These are phyloP conservation scores for Himantopus leucocephalus DNA, from an alignment of 2,113 vertebrate genomes.

Conservation along the genomic window DNA sequence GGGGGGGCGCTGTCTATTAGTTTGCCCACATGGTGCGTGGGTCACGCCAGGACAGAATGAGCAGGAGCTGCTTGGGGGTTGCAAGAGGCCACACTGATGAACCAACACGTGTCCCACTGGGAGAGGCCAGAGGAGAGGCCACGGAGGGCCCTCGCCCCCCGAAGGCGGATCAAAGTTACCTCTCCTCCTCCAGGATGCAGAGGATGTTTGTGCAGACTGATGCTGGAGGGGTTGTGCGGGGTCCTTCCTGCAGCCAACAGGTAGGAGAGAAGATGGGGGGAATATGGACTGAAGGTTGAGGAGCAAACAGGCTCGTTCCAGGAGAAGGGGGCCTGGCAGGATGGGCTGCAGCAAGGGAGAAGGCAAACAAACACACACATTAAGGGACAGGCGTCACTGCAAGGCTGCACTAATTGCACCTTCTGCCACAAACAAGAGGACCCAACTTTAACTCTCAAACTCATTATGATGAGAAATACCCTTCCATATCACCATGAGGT, in stretches of 20 bases:
- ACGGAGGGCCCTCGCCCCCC: neutral
- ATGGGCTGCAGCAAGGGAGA: neutral
- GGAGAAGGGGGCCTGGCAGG: neutral
- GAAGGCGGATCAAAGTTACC: neutral
- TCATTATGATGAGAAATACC: neutral
- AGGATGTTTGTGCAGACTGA: neutral
- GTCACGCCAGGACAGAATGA: neutral
- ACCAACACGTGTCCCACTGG: neutral
- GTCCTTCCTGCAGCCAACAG: neutral
- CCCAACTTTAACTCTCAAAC: neutral
- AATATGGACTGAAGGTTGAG: neutral
- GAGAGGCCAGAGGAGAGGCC: neutral
- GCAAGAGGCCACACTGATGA: neutral
- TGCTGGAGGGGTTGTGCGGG: accelerated
- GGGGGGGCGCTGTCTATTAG: neutral
- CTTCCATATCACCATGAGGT: neutral
- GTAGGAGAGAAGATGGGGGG: neutral
- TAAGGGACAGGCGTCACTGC: neutral
- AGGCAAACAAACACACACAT: neutral
- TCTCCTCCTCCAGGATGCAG: neutral
- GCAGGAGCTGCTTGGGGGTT: neutral
- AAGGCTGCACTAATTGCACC: neutral
- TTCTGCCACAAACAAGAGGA: neutral
- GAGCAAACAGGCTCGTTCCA: neutral
- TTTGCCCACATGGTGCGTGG: slow-evolving; percentile 24